Percentiles rank a stretch among this genome's conserved stretches.
Evolutionary conservation across 2,113 vertebrate genomes (phyloP).

Genomic region (cattle (Bos taurus)): ARS-UCD2.0 NC_037339.1:25078001-25078500

Average conservation of each 20-base stretch:
- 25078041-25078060: background rate
- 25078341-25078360: background rate
- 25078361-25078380: background rate
- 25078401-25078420: background rate
- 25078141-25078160: background rate
- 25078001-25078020: background rate
- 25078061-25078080: background rate
- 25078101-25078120: background rate
- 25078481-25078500: background rate
- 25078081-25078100: background rate
- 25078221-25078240: background rate
- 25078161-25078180: background rate
- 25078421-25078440: background rate
- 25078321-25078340: background rate
- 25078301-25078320: background rate
- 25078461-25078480: background rate
- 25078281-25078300: background rate
- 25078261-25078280: background rate
- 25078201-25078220: background rate
- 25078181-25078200: background rate
- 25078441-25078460: background rate
- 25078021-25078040: background rate
- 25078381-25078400: background rate
- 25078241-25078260: background rate
- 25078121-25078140: background rate